These are phyloP conservation scores for Cephus runcator DNA, from an alignment of 2,888 invertebrate species.

Conservation along the genomic window DNA sequence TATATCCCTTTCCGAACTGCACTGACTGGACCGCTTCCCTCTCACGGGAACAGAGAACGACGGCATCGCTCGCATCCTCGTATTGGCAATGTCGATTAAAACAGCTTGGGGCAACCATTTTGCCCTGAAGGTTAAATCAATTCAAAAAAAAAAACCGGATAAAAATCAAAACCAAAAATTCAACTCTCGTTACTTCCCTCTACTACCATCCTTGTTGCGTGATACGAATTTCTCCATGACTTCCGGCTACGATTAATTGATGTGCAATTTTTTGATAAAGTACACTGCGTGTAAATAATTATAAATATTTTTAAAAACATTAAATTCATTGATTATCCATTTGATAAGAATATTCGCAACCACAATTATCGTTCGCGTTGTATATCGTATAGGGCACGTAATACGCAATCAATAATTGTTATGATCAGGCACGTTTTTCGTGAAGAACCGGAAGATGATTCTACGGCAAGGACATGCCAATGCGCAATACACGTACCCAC, in stretches of 20 bases:
- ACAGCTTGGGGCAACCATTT: background rate
- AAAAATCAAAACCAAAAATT: background rate
- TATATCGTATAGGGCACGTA: background rate
- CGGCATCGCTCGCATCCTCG: background rate
- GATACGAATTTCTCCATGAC: background rate
- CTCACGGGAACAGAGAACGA: background rate
- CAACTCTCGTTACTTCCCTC: background rate
- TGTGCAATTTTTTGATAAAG: background rate
- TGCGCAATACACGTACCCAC: background rate
- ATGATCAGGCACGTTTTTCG: background rate
- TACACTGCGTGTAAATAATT: background rate
- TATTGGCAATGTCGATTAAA: background rate
- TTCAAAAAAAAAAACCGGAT: background rate
- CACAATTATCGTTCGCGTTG: background rate
- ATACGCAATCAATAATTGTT: background rate
- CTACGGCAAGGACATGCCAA: background rate
- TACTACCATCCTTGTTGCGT: background rate
- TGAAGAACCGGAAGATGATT: background rate
- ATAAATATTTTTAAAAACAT: background rate
- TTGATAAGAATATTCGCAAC: background rate
- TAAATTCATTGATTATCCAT: background rate
- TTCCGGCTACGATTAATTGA: background rate
- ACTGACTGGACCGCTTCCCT: constrained; percentile 16
- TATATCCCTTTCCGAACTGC: constrained; percentile 53
- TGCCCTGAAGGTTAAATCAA: background rate